Conservation (phyloP, 2,888 invertebrate genomes). For the Electrophaes corylata region DNA sequence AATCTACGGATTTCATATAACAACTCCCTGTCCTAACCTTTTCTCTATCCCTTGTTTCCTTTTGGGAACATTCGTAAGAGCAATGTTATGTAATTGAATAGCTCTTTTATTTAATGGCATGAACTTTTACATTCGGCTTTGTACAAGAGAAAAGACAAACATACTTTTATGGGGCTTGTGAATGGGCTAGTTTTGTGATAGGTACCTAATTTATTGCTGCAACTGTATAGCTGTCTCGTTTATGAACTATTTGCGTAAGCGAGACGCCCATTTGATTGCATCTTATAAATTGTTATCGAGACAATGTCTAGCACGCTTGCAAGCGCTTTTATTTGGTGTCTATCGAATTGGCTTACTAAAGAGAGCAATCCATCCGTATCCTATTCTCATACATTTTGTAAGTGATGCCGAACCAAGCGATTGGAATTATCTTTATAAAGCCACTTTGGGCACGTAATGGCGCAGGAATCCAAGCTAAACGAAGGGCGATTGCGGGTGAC, state of each 20-base stretch:
- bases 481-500: constrained; percentile 42
- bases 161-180: neutral
- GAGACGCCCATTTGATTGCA: neutral
- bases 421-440: constrained; percentile 39
- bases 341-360: neutral
- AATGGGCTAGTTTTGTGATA: neutral
- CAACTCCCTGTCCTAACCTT: constrained; percentile 18
- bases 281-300: neutral
- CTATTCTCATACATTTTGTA: constrained; percentile 26
- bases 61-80: constrained; percentile 12
- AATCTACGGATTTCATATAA: constrained; percentile 33
- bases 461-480: constrained; percentile 46
- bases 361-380: neutral
- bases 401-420: constrained; percentile 40
- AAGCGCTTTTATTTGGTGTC: neutral
- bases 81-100: constrained; percentile 18
- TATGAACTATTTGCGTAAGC: neutral
- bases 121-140: neutral
- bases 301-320: neutral
- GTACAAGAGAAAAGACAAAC: neutral
- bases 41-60: constrained; percentile 20
- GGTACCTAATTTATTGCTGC: neutral
- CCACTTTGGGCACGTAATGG: constrained; percentile 45
- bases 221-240: neutral
- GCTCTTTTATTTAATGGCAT: constrained; percentile 12